Evolutionary conservation across 2,888 invertebrate genomes (phyloP), one percentile per base, ranked within the genome.

Genomic region (Galeopsomyia nigrocyanea): DNA sequence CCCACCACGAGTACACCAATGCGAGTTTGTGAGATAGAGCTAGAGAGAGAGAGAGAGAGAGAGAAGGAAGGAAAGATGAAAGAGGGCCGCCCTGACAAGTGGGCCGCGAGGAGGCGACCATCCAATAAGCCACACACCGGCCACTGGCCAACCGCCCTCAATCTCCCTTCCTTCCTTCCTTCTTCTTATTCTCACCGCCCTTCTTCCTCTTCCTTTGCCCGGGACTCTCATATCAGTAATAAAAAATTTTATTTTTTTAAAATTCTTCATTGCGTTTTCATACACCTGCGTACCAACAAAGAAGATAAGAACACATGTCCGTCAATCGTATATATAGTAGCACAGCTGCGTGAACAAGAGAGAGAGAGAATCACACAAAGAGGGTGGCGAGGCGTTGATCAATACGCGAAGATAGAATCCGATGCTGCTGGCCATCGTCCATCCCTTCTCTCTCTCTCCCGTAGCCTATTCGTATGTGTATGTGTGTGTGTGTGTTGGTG

Each of bases 361-460:
- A n/a, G 53, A 57, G 60, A 53, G 31, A 10, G 50, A 50, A 31
- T 46, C 19, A 47, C 47, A 60, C 60, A 19, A 78, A 77, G 79
- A 81, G 81, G 81, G 84, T 83, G 83, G 84, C 82, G 84, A 86
- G 86, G 85, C 86, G 85, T 86, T 86, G 86, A 86, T 86, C 86
- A 86, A 86, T 86, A 86, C 86, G 84, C 83, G 85, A 86, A 86
- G 86, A 86, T 86, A 86, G 86, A 86, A 86, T 86, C 85, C 86
- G 82, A 85, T 86, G 86, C 85, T 84, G 79, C 82, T 80, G 80
- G 73, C 80, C 76, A 73, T 70, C 77, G 71, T 77, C 78, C 78
- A 74, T 73, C 39, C 39, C 39, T 39, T 39, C 39, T 39, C 76
- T 77, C 75, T 75, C 66, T 70, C 76, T 66, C 71, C 50, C 51